Evolutionary conservation across 2,888 invertebrate genomes (phyloP), one percentile per base, ranked within the genome.

Genomic region (Candidula unifasciata): DNA sequence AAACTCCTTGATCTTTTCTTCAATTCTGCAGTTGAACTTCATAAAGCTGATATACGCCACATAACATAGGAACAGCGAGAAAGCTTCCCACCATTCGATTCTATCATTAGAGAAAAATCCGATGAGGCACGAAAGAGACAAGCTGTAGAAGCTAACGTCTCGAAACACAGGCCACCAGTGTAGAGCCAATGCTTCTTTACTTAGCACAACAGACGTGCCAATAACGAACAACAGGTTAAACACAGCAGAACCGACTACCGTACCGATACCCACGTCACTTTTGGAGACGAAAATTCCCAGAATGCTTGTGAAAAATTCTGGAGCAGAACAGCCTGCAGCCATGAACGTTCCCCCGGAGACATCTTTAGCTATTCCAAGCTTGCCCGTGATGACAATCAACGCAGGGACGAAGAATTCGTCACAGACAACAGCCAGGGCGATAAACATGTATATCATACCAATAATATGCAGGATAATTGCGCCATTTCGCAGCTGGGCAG

Each of bases 401-500:
- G 98, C 95, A 86, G 99, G 99, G 92, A 99, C 99, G 96, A 99
- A 99, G 95, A 99, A 99, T 95, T 99, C 99, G 95, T 99, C 99
- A 95, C 99, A 99, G 91, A 99, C 99, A 93, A 99, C 97, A 88
- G 99, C 99, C 93, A 99, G 95, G 86, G 99, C 99, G 90, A 99
- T 97, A 91, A 99, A 99, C 99, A 99, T 99, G 95, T 99, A 99
- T 88, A 98, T 96, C 94, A 99, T 97, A 93, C 99, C 99, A 90
- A 98, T 94, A 93, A 99, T 95, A 95, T 99, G 98, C 90, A 99
- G 95, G 87, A 97, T 92, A 8, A 93, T 96, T 91, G 97, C 98
- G 88, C 99, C 99, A 87, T 96, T 95, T 90, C 96, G 96, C 85
- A 97, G 95, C 95, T 99, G 96, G 92, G 97, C 96, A 90, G 96